phyloP scores from a whole-genome alignment of 2,888 invertebrate genomes.

The Clivina fossor region DNA sequence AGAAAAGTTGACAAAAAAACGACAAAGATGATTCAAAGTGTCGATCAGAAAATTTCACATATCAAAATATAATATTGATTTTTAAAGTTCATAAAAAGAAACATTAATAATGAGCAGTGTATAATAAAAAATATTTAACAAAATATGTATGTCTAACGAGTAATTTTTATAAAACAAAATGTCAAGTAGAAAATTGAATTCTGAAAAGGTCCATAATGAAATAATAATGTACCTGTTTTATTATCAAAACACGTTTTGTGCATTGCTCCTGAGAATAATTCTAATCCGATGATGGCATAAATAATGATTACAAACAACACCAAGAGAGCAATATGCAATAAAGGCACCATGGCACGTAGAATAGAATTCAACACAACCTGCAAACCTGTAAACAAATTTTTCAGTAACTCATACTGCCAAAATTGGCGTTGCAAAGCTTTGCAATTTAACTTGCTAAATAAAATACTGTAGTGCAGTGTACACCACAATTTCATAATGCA shows the following conservation, averaged over 20 bases:
- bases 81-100: no score
- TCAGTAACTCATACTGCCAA: no score
- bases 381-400: slow-evolving; percentile 70
- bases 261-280: slow-evolving; percentile 97
- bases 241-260: slow-evolving; percentile 90
- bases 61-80: neutral
- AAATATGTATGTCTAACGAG: neutral
- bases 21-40: no score
- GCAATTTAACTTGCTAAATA: no score
- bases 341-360: slow-evolving; percentile 98
- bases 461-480: no score
- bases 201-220: slow-evolving; percentile 12
- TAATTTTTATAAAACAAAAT: slow-evolving; percentile 12
- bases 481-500: no score
- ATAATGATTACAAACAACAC: slow-evolving; percentile 99
- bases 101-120: no score
- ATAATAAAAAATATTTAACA: no score
- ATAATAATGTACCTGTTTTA: slow-evolving; percentile 66
- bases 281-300: slow-evolving; percentile 98
- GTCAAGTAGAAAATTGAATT: neutral
- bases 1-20: no score
- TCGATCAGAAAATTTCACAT: no score
- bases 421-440: neutral
- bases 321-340: slow-evolving; percentile 97
- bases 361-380: slow-evolving; percentile 99